Evolutionary conservation across 2,888 invertebrate species (phyloP).

Genomic region (Elysia crispata): DNA sequence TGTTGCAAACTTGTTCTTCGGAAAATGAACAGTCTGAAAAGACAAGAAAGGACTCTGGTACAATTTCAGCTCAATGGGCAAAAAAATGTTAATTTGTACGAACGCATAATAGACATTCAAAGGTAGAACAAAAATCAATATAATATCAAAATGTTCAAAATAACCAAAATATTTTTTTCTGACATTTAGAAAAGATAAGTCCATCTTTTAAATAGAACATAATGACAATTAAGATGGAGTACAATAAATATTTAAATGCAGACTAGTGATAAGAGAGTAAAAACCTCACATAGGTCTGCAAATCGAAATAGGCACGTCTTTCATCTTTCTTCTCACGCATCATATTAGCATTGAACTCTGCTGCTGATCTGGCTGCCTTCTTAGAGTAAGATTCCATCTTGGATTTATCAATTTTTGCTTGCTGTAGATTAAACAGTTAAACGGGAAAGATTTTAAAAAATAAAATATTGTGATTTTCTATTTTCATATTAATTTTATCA

Average conservation of each 20-base stretch:
- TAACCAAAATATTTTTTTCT: no score
- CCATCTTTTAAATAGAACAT: no score
- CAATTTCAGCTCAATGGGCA: background rate
- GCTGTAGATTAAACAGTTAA: constrained; percentile 23
- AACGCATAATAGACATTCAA: no score
- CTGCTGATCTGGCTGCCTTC: constrained; percentile 77
- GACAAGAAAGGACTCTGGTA: background rate
- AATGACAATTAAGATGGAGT: background rate
- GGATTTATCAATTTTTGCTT: constrained; percentile 73
- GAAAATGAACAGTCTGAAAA: constrained; percentile 85
- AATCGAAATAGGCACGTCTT: constrained; percentile 90
- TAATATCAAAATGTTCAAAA: no score
- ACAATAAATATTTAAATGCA: background rate
- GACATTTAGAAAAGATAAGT: no score
- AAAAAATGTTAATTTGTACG: background rate
- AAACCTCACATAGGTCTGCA: constrained; percentile 85
- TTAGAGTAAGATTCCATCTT: constrained; percentile 74
- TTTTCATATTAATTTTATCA: no score
- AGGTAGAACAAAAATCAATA: no score
- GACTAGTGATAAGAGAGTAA: background rate
- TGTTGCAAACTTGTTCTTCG: constrained; percentile 77
- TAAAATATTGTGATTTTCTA: no score
- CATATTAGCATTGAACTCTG: constrained; percentile 92
- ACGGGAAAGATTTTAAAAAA: no score
- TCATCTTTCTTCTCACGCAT: constrained; percentile 87